Evolutionary conservation across 2,888 invertebrate species (phyloP), one percentile per base, ranked within the genome.

Genomic region (Bhutanitis thaidina): DNA sequence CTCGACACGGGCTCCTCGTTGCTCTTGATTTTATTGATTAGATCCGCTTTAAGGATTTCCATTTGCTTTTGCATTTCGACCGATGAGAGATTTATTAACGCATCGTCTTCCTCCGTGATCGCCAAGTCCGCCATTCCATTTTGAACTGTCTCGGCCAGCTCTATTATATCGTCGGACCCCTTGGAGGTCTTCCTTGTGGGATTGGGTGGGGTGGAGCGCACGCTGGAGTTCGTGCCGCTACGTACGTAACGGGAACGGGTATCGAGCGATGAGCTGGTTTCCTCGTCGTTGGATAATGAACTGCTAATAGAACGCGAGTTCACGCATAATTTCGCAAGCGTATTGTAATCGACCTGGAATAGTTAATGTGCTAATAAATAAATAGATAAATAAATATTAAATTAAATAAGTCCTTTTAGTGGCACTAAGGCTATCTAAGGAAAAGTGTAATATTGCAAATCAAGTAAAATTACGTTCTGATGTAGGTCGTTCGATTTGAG

Each of bases 131-230:
- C 90, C 76, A 91, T 86, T 16, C 92, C 90, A 35, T 91, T 90
- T 76, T 90, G 91, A 0, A 92, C 90, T 13, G 85, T 90, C 70
- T 91, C 91, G 0, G 90, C 88, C 8, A 92, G 75, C 41, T 90
- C 90, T 36, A 80, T 71, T 7, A 91, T 78, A 12, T 86, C 85
- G n/a, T 85, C 90, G 1, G 81, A 74, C 3, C 66, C 66, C 64
- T 81, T 87, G 1, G 81, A 82, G 49, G 57, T 71, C 49, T 80
- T 82, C 53, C 80, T 73, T 1, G 67, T 77, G 45, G 65, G 75
- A 39, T 70, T 80, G 3, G 79, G 78, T 0, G 81, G n/a, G n/a
- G n/a, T 85, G 7, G 79, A 77, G 12, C 76, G 67, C 1, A 74
- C 74, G 40, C 78, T 73, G 9, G 82, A 81, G 49, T 69, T 80